phyloP scores from a whole-genome alignment of 2,888 invertebrate species.

The Microctonus brassicae region DNA sequence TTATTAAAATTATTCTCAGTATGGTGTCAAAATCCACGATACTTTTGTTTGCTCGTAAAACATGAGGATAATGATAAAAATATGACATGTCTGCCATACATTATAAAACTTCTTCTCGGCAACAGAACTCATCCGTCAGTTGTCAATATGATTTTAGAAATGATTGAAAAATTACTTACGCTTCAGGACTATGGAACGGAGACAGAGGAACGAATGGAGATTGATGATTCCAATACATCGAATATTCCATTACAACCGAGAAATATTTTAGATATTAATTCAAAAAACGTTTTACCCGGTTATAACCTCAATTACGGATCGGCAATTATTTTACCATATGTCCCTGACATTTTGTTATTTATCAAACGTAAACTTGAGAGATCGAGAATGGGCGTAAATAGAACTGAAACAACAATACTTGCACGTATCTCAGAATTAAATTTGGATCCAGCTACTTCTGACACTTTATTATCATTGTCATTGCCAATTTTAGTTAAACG shows the following conservation, averaged over 20 bases:
- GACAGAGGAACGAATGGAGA: constrained; percentile 66
- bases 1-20: constrained; percentile 82
- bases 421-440: constrained; percentile 84
- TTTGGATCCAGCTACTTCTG: constrained; percentile 77
- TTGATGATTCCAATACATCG: constrained; percentile 46
- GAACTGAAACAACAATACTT: constrained; percentile 80
- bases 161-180: constrained; percentile 82
- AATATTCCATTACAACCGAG: constrained; percentile 27
- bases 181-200: constrained; percentile 75
- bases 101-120: constrained; percentile 80
- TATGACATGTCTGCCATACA: constrained; percentile 75
- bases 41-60: constrained; percentile 80
- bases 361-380: constrained; percentile 78
- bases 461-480: constrained; percentile 78
- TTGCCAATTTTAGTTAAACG: constrained; percentile 81
- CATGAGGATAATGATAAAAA: constrained; percentile 69
- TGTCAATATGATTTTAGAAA: constrained; percentile 78
- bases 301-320: constrained; percentile 77
- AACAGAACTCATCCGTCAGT: constrained; percentile 79
- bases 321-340: constrained; percentile 80
- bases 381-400: constrained; percentile 75
- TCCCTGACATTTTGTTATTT: constrained; percentile 78
- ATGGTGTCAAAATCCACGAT: constrained; percentile 87
- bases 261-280: constrained; percentile 22
- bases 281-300: constrained; percentile 53